phyloP scores from a whole-genome alignment of 2,888 invertebrate species.

The Anoplius nigerrimus region DNA sequence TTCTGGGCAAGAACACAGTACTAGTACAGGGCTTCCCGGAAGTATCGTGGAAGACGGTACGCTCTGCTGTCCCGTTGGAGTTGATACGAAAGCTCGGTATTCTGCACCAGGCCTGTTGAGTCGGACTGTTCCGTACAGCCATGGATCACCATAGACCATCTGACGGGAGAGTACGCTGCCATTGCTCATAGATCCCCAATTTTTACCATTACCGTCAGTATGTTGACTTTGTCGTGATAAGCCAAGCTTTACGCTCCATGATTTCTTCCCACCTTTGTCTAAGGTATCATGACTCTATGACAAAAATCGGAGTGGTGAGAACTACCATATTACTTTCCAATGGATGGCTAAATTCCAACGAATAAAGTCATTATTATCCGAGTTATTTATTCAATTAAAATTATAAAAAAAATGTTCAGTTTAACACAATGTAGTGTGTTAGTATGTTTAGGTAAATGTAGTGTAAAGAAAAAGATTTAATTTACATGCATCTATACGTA shows the following conservation, averaged over 20 bases:
- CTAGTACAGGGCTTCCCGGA: constrained; percentile 81
- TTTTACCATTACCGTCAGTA: constrained; percentile 59
- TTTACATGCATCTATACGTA: no score
- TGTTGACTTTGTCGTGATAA: constrained; percentile 76
- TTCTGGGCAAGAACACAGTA: constrained; percentile 88
- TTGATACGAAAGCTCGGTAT: constrained; percentile 75
- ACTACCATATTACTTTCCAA: no score
- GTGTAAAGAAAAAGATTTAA: no score
- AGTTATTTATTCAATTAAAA: no score
- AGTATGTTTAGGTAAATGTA: no score
- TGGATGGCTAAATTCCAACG: no score
- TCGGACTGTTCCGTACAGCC: constrained; percentile 88
- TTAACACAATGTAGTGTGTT: no score
- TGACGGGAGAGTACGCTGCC: constrained; percentile 87
- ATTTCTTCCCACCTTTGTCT: constrained; percentile 79
- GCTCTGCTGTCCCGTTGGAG: constrained; percentile 76
- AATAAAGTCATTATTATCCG: no score
- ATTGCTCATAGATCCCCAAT: constrained; percentile 77
- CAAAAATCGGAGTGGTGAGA: background rate
- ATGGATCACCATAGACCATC: constrained; percentile 82
- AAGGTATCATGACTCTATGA: constrained; percentile 73
- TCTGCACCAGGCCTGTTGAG: constrained; percentile 70
- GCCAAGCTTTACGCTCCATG: constrained; percentile 84
- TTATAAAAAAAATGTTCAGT: no score
- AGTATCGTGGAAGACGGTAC: constrained; percentile 72